Conservation (phyloP, 2,113 vertebrate species). For the Rafetus swinhoei region DNA sequence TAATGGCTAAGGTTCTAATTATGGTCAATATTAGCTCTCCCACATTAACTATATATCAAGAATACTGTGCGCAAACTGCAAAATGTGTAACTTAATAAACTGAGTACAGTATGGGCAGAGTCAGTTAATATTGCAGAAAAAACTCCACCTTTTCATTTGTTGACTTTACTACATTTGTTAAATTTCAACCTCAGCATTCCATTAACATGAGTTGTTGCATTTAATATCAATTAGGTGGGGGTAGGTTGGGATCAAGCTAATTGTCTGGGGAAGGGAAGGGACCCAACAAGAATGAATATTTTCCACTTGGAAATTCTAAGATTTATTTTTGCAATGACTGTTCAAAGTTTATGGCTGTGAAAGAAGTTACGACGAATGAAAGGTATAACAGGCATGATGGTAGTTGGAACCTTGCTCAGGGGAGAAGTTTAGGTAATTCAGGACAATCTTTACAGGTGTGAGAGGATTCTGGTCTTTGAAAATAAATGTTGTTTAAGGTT, state of each 20-base stretch:
- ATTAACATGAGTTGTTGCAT: not conserved
- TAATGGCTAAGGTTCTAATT: not conserved
- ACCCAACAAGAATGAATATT: not conserved
- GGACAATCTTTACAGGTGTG: not conserved
- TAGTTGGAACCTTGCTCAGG: not conserved
- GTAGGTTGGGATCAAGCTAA: not conserved
- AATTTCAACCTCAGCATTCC: not conserved
- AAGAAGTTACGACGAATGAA: not conserved
- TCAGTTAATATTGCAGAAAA: not conserved
- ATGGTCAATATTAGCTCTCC: not conserved
- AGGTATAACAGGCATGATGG: not conserved
- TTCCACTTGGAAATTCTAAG: not conserved
- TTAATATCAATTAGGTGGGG: not conserved
- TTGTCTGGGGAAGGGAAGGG: not conserved
- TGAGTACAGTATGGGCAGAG: fast-evolving
- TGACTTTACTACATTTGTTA: not conserved
- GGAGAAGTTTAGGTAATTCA: not conserved
- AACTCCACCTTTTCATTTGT: not conserved
- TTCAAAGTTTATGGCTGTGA: not conserved
- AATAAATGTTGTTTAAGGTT: not conserved
- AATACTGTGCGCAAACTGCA: too few species aligned
- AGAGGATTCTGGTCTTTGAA: not conserved
- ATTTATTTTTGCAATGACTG: too few species aligned
- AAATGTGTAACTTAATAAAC: fast-evolving
- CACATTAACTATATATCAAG: too few species aligned